Evolutionary conservation across 2,888 invertebrate species (phyloP), one percentile per base, ranked within the genome.

Genomic region (Perizoma flavofasciatum): DNA sequence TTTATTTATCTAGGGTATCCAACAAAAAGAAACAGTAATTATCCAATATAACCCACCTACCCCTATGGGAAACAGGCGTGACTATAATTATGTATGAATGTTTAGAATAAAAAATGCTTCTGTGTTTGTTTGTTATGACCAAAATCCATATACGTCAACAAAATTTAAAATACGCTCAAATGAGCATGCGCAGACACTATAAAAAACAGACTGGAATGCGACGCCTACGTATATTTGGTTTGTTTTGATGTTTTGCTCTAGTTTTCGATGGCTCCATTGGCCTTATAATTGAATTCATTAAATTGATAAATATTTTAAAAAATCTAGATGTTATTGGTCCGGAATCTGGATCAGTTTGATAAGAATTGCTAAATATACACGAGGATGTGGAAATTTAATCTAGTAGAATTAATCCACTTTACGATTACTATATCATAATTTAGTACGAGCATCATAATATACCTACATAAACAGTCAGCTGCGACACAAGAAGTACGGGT

Each of bases 161-260:
- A 33, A 11, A 55, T 44, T 37, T 34, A 11, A 56, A 58, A 22
- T 22, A 22, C 22, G 22, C 22, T 22, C 22, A 22, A 22, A 22
- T 22, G 1, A 22, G 3, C 22, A n/a, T 22, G 22, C 22, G 22
- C 22, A 22, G 22, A 22, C 22, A 22, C 22, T 22, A 63, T 66
- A 72, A 66, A n/a, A 71, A 77, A 69, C 69, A 69, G 51, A 55
- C 69, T 40, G 79, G 79, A 80, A 82, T 81, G 75, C 67, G 70
- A 72, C 81, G 66, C 81, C 83, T 72, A 82, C 80, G 67, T 78
- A 76, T 57, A 72, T 77, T 71, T 72, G 63, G 66, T 68, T 72
- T 78, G 78, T 85, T 84, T 79, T 80, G 75, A 77, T 75, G 68
- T 66, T 67, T 81, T 66, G 82, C 80, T 82, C 83, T 71, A 84